Percentiles rank a stretch among this genome's conserved stretches.
phyloP scores from a whole-genome alignment of 2,888 invertebrate species.

The Chromoteleia sp. region DNA sequence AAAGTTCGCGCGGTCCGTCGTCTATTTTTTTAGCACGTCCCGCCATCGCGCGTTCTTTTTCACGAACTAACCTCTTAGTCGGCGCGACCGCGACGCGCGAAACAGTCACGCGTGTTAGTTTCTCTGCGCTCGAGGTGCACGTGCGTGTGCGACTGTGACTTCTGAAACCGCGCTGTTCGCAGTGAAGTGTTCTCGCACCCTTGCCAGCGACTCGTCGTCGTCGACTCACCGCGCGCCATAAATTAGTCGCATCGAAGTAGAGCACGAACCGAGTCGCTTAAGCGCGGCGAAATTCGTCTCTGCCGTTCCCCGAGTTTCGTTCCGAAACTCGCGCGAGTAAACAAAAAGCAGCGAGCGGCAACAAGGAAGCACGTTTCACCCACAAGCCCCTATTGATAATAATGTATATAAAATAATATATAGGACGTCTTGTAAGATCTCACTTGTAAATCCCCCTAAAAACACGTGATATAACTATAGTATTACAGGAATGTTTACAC shows the following conservation, averaged over 20 bases:
- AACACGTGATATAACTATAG: too few species aligned
- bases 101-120: constrained; percentile 1
- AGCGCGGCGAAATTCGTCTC: background rate
- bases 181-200: background rate
- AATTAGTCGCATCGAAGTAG: background rate
- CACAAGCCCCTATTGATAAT: too few species aligned
- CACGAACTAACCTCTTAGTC: constrained; percentile 18
- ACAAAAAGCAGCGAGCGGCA: too few species aligned
- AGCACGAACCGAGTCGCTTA: background rate
- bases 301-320: too few species aligned
- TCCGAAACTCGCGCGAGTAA: background rate
- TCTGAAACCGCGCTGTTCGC: background rate
- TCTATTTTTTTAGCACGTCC: background rate
- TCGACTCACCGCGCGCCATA: background rate
- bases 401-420: too few species aligned
- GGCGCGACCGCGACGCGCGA: background rate
- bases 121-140: constrained; percentile 4
- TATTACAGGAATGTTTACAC: too few species aligned
- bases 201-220: background rate
- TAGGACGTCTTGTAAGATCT: too few species aligned
- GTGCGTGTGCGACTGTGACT: constrained; percentile 5
- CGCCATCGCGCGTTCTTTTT: constrained; percentile 44
- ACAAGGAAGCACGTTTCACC: too few species aligned
- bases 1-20: background rate
- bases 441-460: too few species aligned